These are phyloP conservation scores for Cirrhinus molitorella DNA, from an alignment of 2,797 vertebrate species.

Conservation along the genomic window DNA sequence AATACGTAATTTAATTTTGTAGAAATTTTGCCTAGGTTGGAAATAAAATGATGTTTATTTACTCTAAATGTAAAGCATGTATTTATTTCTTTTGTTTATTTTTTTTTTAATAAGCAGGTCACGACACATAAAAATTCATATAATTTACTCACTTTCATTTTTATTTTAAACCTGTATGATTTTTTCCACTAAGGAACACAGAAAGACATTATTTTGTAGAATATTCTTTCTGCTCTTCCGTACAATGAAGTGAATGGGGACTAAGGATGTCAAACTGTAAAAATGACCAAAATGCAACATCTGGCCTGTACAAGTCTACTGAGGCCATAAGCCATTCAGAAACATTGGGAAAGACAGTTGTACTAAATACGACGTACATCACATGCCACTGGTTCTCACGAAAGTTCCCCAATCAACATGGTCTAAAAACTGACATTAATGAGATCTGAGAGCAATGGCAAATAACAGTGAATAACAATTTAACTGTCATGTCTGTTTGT, in stretches of 20 bases:
- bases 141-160: no score
- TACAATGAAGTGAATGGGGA: not conserved
- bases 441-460: not conserved
- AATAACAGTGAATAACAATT: not conserved
- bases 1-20: not conserved
- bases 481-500: not conserved
- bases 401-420: not conserved
- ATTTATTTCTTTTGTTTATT: no score
- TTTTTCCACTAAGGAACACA: not conserved
- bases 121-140: not conserved
- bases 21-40: not conserved
- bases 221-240: no score
- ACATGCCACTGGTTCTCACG: not conserved
- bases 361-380: no score
- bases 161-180: no score
- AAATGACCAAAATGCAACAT: not conserved
- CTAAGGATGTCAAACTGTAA: not conserved
- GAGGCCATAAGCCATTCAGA: no score
- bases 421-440: not conserved
- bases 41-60: not conserved
- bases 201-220: no score
- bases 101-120: not conserved
- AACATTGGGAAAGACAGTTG: no score
- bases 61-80: no score
- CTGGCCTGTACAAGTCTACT: not conserved